phyloP scores from a whole-genome alignment of 2,888 invertebrate species.

The Achlya flavicornis region DNA sequence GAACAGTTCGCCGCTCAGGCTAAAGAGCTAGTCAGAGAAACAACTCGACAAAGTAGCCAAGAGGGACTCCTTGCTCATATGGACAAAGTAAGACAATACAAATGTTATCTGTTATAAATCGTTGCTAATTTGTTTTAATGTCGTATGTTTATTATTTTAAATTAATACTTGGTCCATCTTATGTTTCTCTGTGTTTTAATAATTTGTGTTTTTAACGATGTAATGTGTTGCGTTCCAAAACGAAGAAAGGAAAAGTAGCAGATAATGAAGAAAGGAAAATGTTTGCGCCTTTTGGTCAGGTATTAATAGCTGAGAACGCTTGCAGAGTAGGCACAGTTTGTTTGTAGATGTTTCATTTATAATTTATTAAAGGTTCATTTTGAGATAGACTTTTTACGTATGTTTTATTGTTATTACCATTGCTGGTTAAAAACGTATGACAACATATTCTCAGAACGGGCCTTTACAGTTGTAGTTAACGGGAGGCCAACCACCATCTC shows the following conservation, averaged over 20 bases:
- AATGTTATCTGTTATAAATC: conserved; percentile 9
- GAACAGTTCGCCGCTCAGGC: conserved; percentile 95
- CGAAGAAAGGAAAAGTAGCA: conserved; percentile 90
- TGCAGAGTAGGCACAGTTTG: conserved; percentile 1
- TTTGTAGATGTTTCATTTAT: background rate
- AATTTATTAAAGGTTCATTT: background rate
- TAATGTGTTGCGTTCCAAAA: conserved; percentile 46
- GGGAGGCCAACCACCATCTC: too few species aligned
- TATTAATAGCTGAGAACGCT: conserved; percentile 59
- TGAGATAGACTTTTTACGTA: background rate
- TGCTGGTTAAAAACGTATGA: too few species aligned
- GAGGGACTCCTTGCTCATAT: conserved; percentile 94
- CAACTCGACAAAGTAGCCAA: conserved; percentile 94
- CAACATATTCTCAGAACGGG: too few species aligned
- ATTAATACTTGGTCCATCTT: background rate
- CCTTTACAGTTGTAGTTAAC: too few species aligned
- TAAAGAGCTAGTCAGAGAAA: conserved; percentile 94
- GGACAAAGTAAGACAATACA: conserved; percentile 88
- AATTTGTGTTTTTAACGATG: conserved; percentile 34
- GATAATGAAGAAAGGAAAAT: conserved; percentile 90
- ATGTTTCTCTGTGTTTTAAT: conserved; percentile 13
- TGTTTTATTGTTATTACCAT: too few species aligned
- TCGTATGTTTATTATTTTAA: conserved; percentile 19
- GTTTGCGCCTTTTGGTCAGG: conserved; percentile 92
- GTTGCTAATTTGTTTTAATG: conserved; percentile 16